phyloP scores from a whole-genome alignment of 1,140 invertebrate species.

The Lysiphlebus fabarum region DNA sequence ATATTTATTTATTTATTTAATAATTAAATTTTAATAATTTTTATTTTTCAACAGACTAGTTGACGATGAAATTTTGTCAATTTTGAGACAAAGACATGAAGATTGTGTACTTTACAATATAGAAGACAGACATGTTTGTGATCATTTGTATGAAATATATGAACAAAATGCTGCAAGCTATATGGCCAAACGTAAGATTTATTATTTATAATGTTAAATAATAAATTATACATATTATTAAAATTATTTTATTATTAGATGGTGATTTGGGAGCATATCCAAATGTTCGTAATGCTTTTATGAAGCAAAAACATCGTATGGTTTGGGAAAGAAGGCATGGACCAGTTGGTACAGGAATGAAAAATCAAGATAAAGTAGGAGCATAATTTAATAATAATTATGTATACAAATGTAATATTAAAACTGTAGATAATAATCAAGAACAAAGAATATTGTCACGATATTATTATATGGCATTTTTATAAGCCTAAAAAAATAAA shows the following conservation, averaged over 20 bases:
- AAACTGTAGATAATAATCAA: conserved; percentile 25
- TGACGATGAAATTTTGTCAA: conserved; percentile 80
- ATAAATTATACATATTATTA: too few species aligned
- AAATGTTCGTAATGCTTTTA: conserved; percentile 75
- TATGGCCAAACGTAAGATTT: conserved; percentile 88
- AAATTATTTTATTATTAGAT: conserved; percentile 54
- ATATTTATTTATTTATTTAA: conserved; percentile 8
- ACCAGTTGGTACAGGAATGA: conserved; percentile 68
- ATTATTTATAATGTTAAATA: too few species aligned
- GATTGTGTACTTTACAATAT: conserved; percentile 80
- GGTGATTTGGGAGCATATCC: conserved; percentile 80
- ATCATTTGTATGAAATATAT: conserved; percentile 67
- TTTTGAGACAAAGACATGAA: conserved; percentile 78
- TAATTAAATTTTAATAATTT: too few species aligned
- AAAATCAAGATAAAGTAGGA: conserved; percentile 31
- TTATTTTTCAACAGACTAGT: conserved; percentile 68
- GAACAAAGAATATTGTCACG: too few species aligned
- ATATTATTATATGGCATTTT: too few species aligned
- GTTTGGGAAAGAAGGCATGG: conserved; percentile 94
- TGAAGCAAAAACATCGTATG: conserved; percentile 99
- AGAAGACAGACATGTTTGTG: conserved; percentile 64
- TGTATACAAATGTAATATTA: conserved; percentile 24
- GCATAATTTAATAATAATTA: conserved; percentile 15
- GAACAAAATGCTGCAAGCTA: conserved; percentile 78
- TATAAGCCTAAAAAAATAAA: background rate